Base-by-base conservation (phyloP, 2,888 invertebrate species). In the Habroteleia sp. region DNA sequence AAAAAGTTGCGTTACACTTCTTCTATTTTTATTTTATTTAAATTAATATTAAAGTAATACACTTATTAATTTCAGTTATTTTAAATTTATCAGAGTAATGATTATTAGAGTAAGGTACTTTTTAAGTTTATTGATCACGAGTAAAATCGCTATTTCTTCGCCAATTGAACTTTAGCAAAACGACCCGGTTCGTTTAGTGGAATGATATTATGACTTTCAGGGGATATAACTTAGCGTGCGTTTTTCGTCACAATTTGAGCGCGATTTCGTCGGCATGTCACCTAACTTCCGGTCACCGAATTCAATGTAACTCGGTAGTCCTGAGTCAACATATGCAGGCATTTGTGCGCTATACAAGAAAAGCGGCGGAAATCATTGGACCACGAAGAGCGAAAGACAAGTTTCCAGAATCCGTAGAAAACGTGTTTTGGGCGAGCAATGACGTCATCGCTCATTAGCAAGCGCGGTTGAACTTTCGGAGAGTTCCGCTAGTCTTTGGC, bases 381-480 rank as follows among this genome's bases (percentile, higher is more conserved):
- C 63, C 76, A 72, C 73, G 73, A 39, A 56, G 63, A 69, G 62
- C 63, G 20, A 63, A 56, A 58, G 74, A 68, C 72, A 74, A 74
- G 74, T 75, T 78, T 65, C 77, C 48, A 60, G 46, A 74, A 66
- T 73, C 63, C 68, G 58, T 74, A 74, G 68, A 68, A 66, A 75
- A 65, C 71, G 68, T 58, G 72, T 66, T 74, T 52, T 41, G 42
- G 56, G 52, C 42, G 62, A 44, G 68, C 33, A 63, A 54, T 60
- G 56, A 69, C 60, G 63, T 74, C 81, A 82, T 81, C 81, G 82
- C 85, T 86, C 84, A 84, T 86, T 87, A 85, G 84, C 84, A 83
- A 84, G 79, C 82, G 83, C 44, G 60, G 83, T 80, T 77, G 74
- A 84, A 85, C 82, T 85, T 85, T 82, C 78, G 82, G 76, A 76